Percentiles rank a stretch among this genome's conserved stretches.
phyloP scores from a whole-genome alignment of 2,113 vertebrate genomes.

The Stegastes partitus region DNA sequence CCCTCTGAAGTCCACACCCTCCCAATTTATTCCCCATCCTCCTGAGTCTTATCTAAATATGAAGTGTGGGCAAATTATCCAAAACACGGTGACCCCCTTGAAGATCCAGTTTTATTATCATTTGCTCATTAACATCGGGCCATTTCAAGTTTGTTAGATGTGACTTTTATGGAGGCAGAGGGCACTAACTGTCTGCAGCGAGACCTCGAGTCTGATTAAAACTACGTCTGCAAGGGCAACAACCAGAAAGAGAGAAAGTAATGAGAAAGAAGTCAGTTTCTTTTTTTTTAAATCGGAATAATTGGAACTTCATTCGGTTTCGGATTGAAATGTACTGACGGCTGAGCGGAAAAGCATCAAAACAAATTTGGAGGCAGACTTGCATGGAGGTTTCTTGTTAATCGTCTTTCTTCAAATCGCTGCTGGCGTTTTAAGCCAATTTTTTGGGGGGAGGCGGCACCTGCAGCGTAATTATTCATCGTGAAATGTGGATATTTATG shows the following conservation, averaged over 20 bases:
- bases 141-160: conserved; percentile 65
- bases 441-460: no score
- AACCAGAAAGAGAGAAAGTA: conserved; percentile 1
- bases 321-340: conserved; percentile 19
- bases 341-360: conserved; percentile 19
- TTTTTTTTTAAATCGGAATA: conserved; percentile 17
- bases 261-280: conserved; percentile 3
- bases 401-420: neutral
- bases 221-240: conserved; percentile 8
- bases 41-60: conserved; percentile 43
- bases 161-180: conserved; percentile 54
- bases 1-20: conserved; percentile 27
- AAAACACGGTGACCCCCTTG: conserved; percentile 39
- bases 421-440: conserved; percentile 19
- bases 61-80: conserved; percentile 40
- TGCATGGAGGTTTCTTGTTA: neutral
- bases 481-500: conserved; percentile 38
- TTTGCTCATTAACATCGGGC: conserved; percentile 63
- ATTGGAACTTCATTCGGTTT: conserved; percentile 34
- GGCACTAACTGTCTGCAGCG: conserved; percentile 27
- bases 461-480: conserved; percentile 16
- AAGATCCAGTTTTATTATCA: conserved; percentile 54
- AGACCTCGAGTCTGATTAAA: conserved; percentile 53
- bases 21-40: conserved; percentile 47
- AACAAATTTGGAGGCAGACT: conserved; percentile 13